Evolutionary conservation across 2,888 invertebrate species (phyloP).

Genomic region (Vesta saturnalis): DNA sequence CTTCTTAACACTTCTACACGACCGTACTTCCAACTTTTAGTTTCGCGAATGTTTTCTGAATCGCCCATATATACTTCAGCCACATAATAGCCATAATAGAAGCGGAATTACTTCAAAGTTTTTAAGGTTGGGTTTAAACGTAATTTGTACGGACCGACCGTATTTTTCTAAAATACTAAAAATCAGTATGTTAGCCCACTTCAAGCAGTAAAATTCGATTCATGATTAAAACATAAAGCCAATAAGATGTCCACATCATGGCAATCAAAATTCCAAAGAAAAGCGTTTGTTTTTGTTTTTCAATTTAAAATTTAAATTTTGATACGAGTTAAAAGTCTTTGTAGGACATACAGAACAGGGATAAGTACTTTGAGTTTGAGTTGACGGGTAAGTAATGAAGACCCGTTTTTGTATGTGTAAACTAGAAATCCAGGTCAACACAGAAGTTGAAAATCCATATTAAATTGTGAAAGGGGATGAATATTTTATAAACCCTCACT

Average conservation of each 20-base stretch:
- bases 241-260: conserved; percentile 20
- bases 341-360: conserved; percentile 30
- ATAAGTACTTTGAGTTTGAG: conserved; percentile 34
- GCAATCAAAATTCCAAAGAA: conserved; percentile 23
- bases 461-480: conserved; percentile 38
- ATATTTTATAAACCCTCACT: conserved; percentile 40
- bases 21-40: conserved; percentile 39
- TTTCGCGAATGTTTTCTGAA: conserved; percentile 52
- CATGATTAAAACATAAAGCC: conserved; percentile 55
- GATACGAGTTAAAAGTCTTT: conserved; percentile 33
- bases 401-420: conserved; percentile 39
- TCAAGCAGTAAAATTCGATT: too few relatives aligned
- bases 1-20: conserved; percentile 58
- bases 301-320: conserved; percentile 38
- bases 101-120: conserved; percentile 58
- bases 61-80: conserved; percentile 49
- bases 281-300: not conserved
- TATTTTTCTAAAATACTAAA: too few relatives aligned
- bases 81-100: conserved; percentile 58
- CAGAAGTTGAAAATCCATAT: conserved; percentile 40
- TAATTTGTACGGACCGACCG: not conserved
- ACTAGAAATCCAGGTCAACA: conserved; percentile 40
- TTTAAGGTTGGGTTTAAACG: conserved; percentile 37
- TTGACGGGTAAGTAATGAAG: conserved; percentile 36
- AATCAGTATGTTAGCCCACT: too few relatives aligned